Conservation (phyloP, 2,113 vertebrate species). For the Crotalus helleri region DNA sequence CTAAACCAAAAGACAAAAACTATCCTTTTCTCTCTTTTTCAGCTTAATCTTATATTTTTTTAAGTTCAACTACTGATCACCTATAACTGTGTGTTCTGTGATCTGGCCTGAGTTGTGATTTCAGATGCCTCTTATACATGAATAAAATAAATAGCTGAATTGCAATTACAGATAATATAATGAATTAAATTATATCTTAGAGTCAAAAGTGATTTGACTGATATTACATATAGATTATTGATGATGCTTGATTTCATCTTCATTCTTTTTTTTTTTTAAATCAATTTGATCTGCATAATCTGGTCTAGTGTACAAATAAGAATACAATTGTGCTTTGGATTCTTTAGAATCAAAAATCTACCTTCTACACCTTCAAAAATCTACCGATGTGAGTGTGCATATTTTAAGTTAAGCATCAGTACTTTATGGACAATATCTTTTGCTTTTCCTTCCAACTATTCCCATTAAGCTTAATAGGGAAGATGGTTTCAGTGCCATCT, state of each 20-base stretch:
- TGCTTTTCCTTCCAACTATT: not conserved
- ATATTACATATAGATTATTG: not conserved
- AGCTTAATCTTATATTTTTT: not conserved
- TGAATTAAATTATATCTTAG: not conserved
- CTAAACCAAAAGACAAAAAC: not conserved
- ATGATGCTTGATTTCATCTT: not conserved
- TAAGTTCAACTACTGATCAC: not conserved
- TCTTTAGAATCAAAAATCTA: not conserved
- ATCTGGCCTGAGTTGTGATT: not conserved
- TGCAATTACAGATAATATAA: not conserved
- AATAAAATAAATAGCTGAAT: not conserved
- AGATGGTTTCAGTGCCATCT: not conserved
- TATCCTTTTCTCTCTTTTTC: not conserved
- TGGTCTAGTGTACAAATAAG: not conserved
- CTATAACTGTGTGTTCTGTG: not conserved
- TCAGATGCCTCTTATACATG: not conserved
- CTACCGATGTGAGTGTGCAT: not conserved
- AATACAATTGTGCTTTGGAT: not conserved
- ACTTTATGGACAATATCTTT: not conserved
- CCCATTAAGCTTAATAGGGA: not conserved
- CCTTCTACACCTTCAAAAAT: not conserved
- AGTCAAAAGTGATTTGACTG: not conserved
- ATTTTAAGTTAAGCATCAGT: not conserved
- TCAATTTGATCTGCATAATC: not conserved
- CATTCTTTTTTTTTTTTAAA: not conserved